A percentile compares a stretch with the other conserved stretches of the same genome.
Conservation (phyloP, 2,113 vertebrate genomes). For the Leucopsar rothschildi region DNA sequence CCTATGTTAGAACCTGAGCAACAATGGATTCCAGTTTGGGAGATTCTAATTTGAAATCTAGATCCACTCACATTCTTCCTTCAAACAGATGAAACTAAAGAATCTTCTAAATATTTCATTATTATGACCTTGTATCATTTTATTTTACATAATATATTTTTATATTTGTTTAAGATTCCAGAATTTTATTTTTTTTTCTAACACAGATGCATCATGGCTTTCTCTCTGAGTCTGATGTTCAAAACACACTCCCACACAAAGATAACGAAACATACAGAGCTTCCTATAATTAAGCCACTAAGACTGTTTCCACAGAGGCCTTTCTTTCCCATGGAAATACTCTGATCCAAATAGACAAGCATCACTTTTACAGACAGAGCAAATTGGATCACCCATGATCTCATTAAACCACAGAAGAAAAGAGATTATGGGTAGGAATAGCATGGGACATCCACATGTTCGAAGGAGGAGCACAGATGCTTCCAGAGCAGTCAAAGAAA, state of each 20-base stretch:
- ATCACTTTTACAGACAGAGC: background rate
- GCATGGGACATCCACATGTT: background rate
- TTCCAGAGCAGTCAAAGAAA: background rate
- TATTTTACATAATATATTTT: background rate
- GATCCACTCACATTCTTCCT: background rate
- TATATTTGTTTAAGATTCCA: background rate
- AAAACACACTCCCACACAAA: background rate
- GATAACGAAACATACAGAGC: background rate
- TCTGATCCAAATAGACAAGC: background rate
- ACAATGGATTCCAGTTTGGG: background rate
- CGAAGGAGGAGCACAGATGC: background rate
- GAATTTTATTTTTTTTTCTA: background rate
- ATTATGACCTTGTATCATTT: background rate
- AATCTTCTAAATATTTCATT: background rate
- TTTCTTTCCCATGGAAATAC: background rate
- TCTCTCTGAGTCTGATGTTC: background rate
- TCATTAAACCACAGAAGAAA: background rate
- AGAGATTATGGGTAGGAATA: background rate
- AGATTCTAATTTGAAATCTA: background rate
- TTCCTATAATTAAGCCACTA: background rate
- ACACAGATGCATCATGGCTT: background rate
- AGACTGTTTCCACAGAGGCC: background rate
- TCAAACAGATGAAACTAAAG: background rate
- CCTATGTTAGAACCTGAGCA: background rate
- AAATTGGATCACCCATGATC: background rate